phyloP scores from a whole-genome alignment of 2,797 vertebrate species.

The Knipowitschia caucasica region DNA sequence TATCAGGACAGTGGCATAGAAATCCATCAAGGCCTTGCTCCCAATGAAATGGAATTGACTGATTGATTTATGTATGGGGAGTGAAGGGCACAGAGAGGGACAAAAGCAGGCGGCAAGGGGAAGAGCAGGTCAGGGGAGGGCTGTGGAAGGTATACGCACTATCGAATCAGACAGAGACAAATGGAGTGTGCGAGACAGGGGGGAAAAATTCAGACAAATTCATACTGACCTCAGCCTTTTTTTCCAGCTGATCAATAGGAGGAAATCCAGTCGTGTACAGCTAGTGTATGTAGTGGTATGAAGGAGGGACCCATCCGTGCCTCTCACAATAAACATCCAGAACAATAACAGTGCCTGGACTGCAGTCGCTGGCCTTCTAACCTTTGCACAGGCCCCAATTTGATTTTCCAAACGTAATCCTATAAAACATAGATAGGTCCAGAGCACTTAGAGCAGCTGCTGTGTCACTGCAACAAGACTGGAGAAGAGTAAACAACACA shows the following conservation, averaged over 20 bases:
- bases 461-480: constrained; percentile 23
- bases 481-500: constrained; percentile 34
- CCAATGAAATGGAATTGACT: constrained; percentile 68
- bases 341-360: constrained; percentile 60
- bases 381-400: constrained; percentile 65
- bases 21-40: constrained; percentile 62
- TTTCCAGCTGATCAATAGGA: constrained; percentile 60
- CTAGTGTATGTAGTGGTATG: constrained; percentile 18
- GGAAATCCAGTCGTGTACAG: constrained; percentile 50
- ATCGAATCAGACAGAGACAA: constrained; percentile 74
- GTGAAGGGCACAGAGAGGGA: constrained; percentile 68
- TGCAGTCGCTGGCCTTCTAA: constrained; percentile 36
- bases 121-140: constrained; percentile 42
- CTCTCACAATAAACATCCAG: constrained; percentile 56
- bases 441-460: constrained; percentile 56
- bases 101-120: constrained; percentile 55
- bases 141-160: constrained; percentile 49
- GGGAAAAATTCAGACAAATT: constrained; percentile 71
- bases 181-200: constrained; percentile 71
- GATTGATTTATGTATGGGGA: constrained; percentile 75
- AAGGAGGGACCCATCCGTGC: constrained; percentile 39
- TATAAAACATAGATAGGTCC: constrained; percentile 60
- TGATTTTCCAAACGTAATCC: constrained; percentile 62
- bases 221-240: constrained; percentile 72
- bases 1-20: constrained; percentile 53